These are phyloP conservation scores for Cerastis leucographa DNA, from an alignment of 2,888 invertebrate species.

Conservation along the genomic window DNA sequence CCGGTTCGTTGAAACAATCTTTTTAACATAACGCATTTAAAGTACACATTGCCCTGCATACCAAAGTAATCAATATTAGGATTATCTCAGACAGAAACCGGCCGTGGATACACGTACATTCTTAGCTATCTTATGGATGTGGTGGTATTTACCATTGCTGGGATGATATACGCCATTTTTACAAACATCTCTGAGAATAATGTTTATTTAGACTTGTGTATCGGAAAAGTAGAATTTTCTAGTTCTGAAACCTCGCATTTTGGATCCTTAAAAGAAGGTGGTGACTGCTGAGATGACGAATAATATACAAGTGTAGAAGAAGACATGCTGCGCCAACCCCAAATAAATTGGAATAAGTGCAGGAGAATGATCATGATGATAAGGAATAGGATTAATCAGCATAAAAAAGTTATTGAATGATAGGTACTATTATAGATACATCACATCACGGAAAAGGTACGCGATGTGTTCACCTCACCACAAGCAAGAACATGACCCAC, in stretches of 20 bases:
- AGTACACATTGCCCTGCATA: slow-evolving; percentile 59
- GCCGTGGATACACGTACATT: neutral
- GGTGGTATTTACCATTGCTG: neutral
- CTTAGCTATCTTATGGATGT: neutral
- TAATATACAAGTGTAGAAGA: too few species aligned
- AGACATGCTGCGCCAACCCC: too few species aligned
- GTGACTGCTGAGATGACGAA: too few species aligned
- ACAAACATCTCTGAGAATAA: neutral
- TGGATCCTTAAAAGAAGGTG: neutral
- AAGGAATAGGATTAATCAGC: neutral
- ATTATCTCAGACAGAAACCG: slow-evolving; percentile 54
- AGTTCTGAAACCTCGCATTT: neutral
- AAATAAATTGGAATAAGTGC: too few species aligned
- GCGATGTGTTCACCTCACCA: neutral
- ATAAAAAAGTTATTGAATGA: neutral
- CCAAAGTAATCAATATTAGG: slow-evolving; percentile 68
- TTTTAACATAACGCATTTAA: slow-evolving; percentile 22
- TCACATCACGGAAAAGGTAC: neutral
- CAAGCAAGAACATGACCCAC: neutral
- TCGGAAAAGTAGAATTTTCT: neutral
- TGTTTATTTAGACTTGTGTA: neutral
- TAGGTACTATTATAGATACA: too few species aligned
- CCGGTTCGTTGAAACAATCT: slow-evolving; percentile 8
- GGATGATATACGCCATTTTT: neutral
- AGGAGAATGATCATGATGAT: too few species aligned